Conservation (phyloP, 35 echinoderm and acorn worm species). For the Ptychodera flava region DNA sequence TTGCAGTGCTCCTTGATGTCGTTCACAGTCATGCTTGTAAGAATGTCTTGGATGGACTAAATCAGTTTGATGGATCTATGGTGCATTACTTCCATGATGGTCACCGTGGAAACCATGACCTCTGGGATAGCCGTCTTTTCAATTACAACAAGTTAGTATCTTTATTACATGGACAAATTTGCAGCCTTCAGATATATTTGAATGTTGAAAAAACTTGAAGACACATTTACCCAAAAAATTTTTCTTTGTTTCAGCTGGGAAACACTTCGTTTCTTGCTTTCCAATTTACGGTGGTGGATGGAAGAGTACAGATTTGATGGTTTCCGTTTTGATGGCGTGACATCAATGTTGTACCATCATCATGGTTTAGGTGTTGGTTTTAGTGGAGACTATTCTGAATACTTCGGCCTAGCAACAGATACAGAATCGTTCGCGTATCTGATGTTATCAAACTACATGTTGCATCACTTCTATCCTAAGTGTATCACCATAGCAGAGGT, state of each 20-base stretch:
- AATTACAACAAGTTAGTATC: constrained; percentile 81
- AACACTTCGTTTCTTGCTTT: constrained; percentile 79
- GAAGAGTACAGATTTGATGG: constrained; percentile 89
- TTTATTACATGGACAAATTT: not conserved
- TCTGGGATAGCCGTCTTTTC: constrained; percentile 94
- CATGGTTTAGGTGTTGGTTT: constrained; percentile 94
- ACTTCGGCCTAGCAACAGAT: constrained; percentile 85
- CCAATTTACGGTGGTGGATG: constrained; percentile 86
- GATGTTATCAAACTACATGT: constrained; percentile 78
- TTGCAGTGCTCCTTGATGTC: constrained; percentile 80
- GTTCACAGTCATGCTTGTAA: constrained; percentile 97
- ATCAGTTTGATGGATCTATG: constrained; percentile 80
- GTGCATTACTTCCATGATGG: constrained; percentile 91
- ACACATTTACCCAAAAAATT: too few species aligned
- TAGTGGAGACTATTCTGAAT: constrained; percentile 90
- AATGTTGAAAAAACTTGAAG: too few species aligned
- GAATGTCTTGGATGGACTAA: constrained; percentile 88
- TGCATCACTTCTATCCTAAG: constrained; percentile 59
- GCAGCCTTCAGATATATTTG: too few species aligned
- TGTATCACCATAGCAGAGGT: constrained; percentile 81
- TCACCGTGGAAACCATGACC: constrained; percentile 53
- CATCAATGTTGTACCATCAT: constrained; percentile 96
- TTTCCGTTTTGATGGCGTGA: constrained; percentile 94
- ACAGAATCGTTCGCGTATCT: constrained; percentile 81
- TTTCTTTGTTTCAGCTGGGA: constrained; percentile 69